These are phyloP conservation scores for Ciconia stormi DNA, from an alignment of 2,113 vertebrate species.

Conservation along the genomic window DNA sequence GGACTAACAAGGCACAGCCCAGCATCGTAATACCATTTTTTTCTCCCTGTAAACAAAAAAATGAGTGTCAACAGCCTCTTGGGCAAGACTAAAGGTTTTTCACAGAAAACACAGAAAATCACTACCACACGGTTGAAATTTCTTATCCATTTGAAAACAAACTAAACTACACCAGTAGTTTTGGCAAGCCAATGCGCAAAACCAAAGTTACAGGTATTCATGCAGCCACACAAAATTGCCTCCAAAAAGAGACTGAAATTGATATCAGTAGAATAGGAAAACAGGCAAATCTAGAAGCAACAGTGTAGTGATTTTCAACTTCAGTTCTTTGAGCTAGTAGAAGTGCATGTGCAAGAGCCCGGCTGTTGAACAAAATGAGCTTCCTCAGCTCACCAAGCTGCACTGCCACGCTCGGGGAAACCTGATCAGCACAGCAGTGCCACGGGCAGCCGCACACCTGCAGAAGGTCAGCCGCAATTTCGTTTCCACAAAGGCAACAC, in stretches of 20 bases:
- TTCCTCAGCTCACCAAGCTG: not conserved
- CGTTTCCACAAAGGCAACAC: slow-evolving; percentile 73
- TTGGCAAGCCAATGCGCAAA: not conserved
- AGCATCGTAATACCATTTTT: not conserved
- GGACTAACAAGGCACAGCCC: not conserved
- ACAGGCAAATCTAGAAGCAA: not conserved
- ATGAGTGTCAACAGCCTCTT: not conserved
- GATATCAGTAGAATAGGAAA: not conserved
- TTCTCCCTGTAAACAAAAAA: not conserved
- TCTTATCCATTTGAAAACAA: not conserved
- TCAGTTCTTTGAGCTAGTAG: not conserved
- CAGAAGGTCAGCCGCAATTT: slow-evolving; percentile 77
- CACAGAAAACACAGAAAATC: not conserved
- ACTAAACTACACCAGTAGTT: not conserved
- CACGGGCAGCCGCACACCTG: slow-evolving; percentile 39
- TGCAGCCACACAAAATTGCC: not conserved
- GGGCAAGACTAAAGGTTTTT: not conserved
- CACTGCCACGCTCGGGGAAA: slow-evolving; percentile 52
- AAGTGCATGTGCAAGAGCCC: not conserved
- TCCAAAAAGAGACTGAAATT: not conserved
- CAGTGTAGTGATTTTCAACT: not conserved
- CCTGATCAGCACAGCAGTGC: slow-evolving; percentile 54
- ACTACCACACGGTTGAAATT: not conserved
- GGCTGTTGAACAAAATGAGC: not conserved
- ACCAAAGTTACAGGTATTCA: no score